phyloP scores from a whole-genome alignment of 2,797 vertebrate genomes.

The Gymnocypris eckloni region DNA sequence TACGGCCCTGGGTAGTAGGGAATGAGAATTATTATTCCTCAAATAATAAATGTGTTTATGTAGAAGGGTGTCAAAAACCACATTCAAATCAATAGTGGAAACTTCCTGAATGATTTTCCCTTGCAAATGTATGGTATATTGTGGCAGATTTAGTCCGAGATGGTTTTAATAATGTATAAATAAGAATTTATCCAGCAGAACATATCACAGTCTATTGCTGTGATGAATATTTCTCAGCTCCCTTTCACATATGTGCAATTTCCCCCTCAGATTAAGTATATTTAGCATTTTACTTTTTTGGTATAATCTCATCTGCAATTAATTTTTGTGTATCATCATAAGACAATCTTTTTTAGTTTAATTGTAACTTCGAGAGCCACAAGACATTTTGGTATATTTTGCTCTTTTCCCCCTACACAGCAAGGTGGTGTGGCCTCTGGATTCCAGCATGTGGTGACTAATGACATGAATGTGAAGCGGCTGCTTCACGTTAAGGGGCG shows the following conservation, averaged over 20 bases:
- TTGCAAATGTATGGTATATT: background rate
- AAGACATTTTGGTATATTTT: background rate
- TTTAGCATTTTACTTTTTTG: background rate
- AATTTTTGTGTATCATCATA: background rate
- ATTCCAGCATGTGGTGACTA: constrained; percentile 70
- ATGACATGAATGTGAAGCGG: constrained; percentile 57
- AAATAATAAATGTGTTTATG: background rate
- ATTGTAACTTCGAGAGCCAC: background rate
- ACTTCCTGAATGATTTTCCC: background rate
- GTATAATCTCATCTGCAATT: background rate
- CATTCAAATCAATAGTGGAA: constrained; percentile 6
- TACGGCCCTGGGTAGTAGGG: background rate
- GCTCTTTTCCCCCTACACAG: constrained; percentile 58
- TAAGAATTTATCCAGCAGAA: background rate
- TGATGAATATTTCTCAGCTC: background rate
- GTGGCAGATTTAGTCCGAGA: background rate
- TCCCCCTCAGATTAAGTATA: background rate
- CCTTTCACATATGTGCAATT: background rate
- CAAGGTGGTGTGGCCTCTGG: constrained; percentile 78
- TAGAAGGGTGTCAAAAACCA: background rate
- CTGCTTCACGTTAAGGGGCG: constrained; percentile 76
- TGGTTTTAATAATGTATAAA: background rate
- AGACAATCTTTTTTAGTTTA: background rate
- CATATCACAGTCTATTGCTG: background rate
- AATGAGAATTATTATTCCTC: background rate